Evolutionary conservation across 1,140 invertebrate genomes (phyloP).

Genomic region (Caenorhabditis elegans): WBcel235 BX284606.5:8390001-8390500

Average conservation of each 20-base stretch:
- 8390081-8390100: conserved; percentile 1
- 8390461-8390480: neutral
- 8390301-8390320: neutral
- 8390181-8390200: conserved; percentile 31
- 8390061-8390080: neutral
- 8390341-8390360: conserved; percentile 21
- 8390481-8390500: neutral
- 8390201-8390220: conserved; percentile 11
- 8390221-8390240: neutral
- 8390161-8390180: neutral
- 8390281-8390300: neutral
- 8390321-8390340: neutral
- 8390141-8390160: conserved; percentile 4
- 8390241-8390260: neutral
- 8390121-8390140: conserved; percentile 33
- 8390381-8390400: conserved; percentile 27
- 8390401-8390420: neutral
- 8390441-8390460: conserved; percentile 6
- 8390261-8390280: neutral
- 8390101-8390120: conserved; percentile 28
- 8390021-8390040: neutral
- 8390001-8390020: neutral
- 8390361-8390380: neutral
- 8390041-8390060: neutral
- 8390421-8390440: conserved; percentile 22